phyloP scores from a whole-genome alignment of 2,797 vertebrate genomes.

The Myotis findleyi region DNA sequence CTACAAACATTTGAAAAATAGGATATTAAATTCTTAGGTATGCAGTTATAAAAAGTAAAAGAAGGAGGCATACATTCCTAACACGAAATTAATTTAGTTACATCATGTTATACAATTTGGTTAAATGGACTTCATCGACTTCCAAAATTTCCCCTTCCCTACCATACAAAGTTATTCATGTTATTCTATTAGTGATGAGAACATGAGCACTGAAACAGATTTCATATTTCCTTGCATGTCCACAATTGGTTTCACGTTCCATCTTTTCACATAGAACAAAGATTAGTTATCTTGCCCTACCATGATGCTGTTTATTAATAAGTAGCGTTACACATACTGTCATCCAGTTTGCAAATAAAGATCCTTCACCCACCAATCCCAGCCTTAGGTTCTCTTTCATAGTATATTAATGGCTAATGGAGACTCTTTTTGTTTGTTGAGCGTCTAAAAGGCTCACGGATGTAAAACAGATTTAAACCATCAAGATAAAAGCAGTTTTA shows the following conservation, averaged over 20 bases:
- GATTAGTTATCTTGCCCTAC: slow-evolving; percentile 9
- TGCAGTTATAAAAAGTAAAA: slow-evolving; percentile 59
- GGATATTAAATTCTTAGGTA: slow-evolving; percentile 53
- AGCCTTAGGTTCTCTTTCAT: neutral
- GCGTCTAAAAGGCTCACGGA: slow-evolving; percentile 59
- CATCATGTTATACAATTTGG: neutral
- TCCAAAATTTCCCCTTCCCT: slow-evolving; percentile 38
- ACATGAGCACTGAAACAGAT: slow-evolving; percentile 1
- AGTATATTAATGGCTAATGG: neutral
- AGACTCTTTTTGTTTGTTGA: slow-evolving; percentile 24
- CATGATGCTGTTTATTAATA: neutral
- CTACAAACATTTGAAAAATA: slow-evolving; percentile 75
- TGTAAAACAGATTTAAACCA: slow-evolving; percentile 37
- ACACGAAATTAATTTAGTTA: slow-evolving; percentile 59
- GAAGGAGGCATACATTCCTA: slow-evolving; percentile 59
- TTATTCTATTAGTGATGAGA: slow-evolving; percentile 27
- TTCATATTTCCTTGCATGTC: slow-evolving; percentile 43
- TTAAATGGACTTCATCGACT: slow-evolving; percentile 50
- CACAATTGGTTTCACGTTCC: neutral
- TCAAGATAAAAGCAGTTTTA: slow-evolving; percentile 50
- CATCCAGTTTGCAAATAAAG: neutral
- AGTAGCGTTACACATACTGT: neutral
- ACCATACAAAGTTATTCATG: slow-evolving; percentile 28
- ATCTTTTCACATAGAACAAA: slow-evolving; percentile 25
- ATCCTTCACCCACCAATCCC: neutral